Conservation (phyloP, 2,113 vertebrate species). For the Hystrix brachyura region DNA sequence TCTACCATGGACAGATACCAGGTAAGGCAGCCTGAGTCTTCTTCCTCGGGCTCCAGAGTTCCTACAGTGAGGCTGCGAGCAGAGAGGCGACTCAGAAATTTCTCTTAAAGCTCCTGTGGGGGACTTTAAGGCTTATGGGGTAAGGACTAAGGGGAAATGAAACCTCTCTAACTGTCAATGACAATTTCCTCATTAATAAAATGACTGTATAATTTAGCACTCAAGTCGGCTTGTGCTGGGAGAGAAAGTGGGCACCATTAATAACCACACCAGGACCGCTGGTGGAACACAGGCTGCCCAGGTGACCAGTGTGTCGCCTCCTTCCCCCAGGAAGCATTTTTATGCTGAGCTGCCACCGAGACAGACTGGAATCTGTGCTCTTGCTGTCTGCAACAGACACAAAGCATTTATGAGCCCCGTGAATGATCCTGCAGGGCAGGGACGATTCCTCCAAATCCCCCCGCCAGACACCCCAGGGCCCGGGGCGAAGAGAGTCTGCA, state of each 20-base stretch:
- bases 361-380: neutral
- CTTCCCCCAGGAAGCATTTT: neutral
- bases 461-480: constrained; percentile 19
- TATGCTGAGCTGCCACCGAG: neutral
- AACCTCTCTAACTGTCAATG: neutral
- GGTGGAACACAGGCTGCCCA: fast-evolving
- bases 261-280: too few species aligned
- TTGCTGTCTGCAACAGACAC: neutral
- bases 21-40: constrained; percentile 83
- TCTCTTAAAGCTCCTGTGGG: neutral
- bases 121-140: neutral
- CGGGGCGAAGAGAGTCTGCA: neutral
- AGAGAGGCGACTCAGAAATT: neutral
- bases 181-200: neutral
- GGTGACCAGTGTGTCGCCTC: fast-evolving
- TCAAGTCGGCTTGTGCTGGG: neutral
- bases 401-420: constrained; percentile 24
- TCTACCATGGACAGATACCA: constrained; percentile 92
- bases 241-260: neutral
- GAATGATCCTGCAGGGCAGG: neutral
- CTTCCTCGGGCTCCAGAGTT: fast-evolving
- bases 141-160: neutral
- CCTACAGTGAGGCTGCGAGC: neutral
- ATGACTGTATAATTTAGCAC: neutral
- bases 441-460: constrained; percentile 13